These are phyloP conservation scores for Rhogogaster chlorosoma DNA, from an alignment of 2,888 invertebrate genomes.

Conservation along the genomic window DNA sequence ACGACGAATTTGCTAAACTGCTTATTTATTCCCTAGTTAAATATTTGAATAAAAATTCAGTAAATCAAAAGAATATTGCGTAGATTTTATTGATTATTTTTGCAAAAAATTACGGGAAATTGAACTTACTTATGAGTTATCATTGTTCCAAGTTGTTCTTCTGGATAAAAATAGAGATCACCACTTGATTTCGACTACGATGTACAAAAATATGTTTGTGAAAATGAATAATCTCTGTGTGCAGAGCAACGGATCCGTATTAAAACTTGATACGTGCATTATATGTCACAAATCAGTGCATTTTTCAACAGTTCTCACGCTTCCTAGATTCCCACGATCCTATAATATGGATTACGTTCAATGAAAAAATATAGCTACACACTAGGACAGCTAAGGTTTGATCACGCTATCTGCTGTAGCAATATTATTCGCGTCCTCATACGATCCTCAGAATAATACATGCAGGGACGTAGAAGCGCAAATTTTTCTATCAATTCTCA, in stretches of 20 bases:
- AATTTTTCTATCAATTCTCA: background rate
- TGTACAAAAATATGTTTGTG: background rate
- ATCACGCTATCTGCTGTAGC: background rate
- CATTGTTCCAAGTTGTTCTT: background rate
- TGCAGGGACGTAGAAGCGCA: conserved; percentile 15
- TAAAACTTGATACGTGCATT: background rate
- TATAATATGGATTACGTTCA: background rate
- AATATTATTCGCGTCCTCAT: background rate
- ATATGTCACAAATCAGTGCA: background rate
- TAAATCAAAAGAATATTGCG: too few species aligned
- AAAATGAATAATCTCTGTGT: background rate
- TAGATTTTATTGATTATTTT: too few species aligned
- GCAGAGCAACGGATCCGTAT: background rate
- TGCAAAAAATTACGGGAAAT: background rate
- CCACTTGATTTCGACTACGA: background rate
- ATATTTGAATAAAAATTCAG: background rate
- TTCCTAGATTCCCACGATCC: conserved; percentile 1
- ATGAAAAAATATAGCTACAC: background rate
- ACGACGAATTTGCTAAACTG: background rate
- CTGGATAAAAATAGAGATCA: background rate
- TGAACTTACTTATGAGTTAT: background rate
- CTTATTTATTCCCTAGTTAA: background rate
- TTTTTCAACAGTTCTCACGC: conserved; percentile 10
- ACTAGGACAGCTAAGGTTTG: background rate
- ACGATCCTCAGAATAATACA: background rate